A percentile compares a stretch with the other conserved stretches of the same genome.
Evolutionary conservation across 2,888 invertebrate genomes (phyloP).

Genomic region (Amiota communis): DNA sequence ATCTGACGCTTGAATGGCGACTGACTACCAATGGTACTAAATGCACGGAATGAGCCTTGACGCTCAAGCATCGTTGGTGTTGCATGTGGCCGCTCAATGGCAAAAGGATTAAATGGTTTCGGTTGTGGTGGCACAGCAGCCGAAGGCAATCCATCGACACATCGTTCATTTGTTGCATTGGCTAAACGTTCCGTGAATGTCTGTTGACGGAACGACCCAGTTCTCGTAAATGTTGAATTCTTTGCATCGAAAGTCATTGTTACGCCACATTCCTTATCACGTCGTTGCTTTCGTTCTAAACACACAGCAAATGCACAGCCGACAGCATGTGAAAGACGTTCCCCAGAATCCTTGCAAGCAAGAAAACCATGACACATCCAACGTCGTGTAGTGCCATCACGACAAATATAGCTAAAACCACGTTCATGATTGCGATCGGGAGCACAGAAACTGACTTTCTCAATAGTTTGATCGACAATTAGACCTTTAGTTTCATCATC

Average conservation of each 20-base stretch:
- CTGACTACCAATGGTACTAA: conserved; percentile 83
- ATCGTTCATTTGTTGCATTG: conserved; percentile 74
- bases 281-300: conserved; percentile 95
- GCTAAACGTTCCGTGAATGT: conserved; percentile 84
- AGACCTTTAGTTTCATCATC: conserved; percentile 99
- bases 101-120: conserved; percentile 89
- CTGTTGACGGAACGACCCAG: conserved; percentile 92
- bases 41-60: conserved; percentile 95
- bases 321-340: conserved; percentile 98
- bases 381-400: conserved; percentile 97
- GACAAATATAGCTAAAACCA: conserved; percentile 97
- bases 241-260: conserved; percentile 94
- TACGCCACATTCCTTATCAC: conserved; percentile 96
- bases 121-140: conserved; percentile 74
- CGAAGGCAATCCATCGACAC: conserved; percentile 66
- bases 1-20: conserved; percentile 97
- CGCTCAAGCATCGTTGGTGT: conserved; percentile 94
- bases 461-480: conserved; percentile 99
- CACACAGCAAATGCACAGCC: conserved; percentile 99
- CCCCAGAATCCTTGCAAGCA: conserved; percentile 96
- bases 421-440: conserved; percentile 98
- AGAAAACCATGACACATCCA: conserved; percentile 99
- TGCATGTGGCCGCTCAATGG: conserved; percentile 96
- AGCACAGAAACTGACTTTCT: conserved; percentile 99
- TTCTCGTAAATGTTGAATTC: conserved; percentile 92